These are phyloP conservation scores for Mylabris phalerata DNA, from an alignment of 1,140 invertebrate genomes.

Conservation along the genomic window DNA sequence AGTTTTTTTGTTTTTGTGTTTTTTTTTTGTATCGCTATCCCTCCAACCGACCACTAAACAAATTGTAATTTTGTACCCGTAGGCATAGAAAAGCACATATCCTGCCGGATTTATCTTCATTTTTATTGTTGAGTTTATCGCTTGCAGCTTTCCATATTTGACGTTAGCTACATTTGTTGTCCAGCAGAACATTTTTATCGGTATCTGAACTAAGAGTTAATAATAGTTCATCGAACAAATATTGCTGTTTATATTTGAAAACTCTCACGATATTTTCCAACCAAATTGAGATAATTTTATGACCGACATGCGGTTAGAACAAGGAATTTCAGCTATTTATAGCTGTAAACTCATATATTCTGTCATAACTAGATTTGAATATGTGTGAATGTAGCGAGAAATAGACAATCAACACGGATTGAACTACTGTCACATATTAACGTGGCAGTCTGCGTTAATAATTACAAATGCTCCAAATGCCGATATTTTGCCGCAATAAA, in stretches of 20 bases:
- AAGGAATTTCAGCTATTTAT: too few species aligned
- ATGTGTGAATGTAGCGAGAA: too few species aligned
- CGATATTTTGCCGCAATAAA: not conserved
- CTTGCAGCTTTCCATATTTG: slow-evolving; percentile 29
- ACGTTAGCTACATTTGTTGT: slow-evolving; percentile 21
- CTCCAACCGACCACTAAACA: not conserved
- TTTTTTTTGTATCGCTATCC: not conserved
- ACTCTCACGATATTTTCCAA: too few species aligned
- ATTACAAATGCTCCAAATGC: too few species aligned
- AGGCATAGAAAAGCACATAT: slow-evolving; percentile 11
- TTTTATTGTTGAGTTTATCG: slow-evolving; percentile 31
- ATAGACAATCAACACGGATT: too few species aligned
- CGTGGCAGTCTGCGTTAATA: too few species aligned
- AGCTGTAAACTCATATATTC: too few species aligned
- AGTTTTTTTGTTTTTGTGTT: not conserved
- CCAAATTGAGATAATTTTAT: too few species aligned
- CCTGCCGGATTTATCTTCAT: slow-evolving; percentile 28
- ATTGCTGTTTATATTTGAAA: not conserved
- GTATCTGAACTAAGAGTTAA: slow-evolving; percentile 18
- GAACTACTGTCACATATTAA: too few species aligned
- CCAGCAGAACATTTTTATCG: slow-evolving; percentile 28
- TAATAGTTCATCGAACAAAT: slow-evolving; percentile 14
- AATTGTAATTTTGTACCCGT: slow-evolving; percentile 12
- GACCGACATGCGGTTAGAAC: too few species aligned
- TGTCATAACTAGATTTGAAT: too few species aligned